phyloP scores from a whole-genome alignment of 1,140 invertebrate species.

The Laupala kohalensis region DNA sequence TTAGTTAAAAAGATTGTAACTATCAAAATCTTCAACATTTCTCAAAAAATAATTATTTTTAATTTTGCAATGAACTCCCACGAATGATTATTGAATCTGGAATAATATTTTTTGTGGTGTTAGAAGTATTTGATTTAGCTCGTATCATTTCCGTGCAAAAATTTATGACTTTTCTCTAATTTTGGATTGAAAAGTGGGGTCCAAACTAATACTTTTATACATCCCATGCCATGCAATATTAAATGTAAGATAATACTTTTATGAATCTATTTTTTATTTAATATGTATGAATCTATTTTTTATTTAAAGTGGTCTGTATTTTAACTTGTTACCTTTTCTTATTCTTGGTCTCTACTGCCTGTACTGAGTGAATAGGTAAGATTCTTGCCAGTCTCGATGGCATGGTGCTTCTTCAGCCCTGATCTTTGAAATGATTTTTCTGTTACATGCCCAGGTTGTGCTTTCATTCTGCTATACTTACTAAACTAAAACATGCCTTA shows the following conservation, averaged over 20 bases:
- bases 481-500: background rate
- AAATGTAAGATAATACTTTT: background rate
- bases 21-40: too few species aligned
- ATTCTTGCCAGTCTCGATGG: slow-evolving; percentile 9
- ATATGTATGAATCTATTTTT: background rate
- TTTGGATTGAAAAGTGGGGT: too few species aligned
- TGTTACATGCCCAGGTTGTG: background rate
- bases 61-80: too few species aligned
- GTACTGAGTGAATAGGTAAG: slow-evolving; percentile 60
- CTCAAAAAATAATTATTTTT: too few species aligned
- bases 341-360: slow-evolving; percentile 58
- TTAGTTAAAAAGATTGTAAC: too few species aligned
- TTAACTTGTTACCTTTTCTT: slow-evolving; percentile 26
- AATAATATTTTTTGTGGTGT: too few species aligned
- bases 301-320: slow-evolving; percentile 6
- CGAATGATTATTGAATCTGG: too few species aligned
- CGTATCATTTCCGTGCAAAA: too few species aligned
- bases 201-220: too few species aligned
- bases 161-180: too few species aligned
- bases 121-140: too few species aligned
- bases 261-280: background rate
- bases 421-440: background rate
- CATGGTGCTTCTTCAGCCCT: slow-evolving; percentile 5
- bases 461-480: background rate
- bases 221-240: background rate